Conservation (phyloP, 2,797 vertebrate genomes). For the Syncerus caffer region DNA sequence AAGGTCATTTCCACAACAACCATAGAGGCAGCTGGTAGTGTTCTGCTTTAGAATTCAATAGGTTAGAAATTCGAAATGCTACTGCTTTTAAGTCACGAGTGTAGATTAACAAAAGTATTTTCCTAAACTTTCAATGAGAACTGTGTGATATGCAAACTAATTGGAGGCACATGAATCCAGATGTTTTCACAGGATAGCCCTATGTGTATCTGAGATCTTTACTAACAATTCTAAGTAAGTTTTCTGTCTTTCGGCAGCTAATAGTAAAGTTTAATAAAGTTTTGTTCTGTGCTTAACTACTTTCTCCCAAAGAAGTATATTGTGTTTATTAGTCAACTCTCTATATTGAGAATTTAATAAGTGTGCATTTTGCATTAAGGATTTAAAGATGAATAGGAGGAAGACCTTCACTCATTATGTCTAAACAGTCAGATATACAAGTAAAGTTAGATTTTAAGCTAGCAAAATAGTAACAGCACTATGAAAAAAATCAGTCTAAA, state of each 20-base stretch:
- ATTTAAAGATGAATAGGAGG: not conserved
- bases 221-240: not conserved
- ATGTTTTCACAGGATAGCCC: not conserved
- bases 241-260: not conserved
- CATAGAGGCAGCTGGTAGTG: not conserved
- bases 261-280: not conserved
- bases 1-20: slow-evolving; percentile 75
- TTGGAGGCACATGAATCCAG: not conserved
- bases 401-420: not conserved
- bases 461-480: not conserved
- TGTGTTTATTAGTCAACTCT: not conserved
- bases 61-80: slow-evolving; percentile 10
- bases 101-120: not conserved
- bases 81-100: not conserved
- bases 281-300: not conserved
- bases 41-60: slow-evolving; percentile 38
- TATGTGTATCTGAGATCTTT: not conserved
- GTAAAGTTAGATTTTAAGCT: slow-evolving; percentile 2
- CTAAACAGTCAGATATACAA: not conserved
- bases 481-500: slow-evolving; percentile 12
- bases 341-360: not conserved
- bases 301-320: not conserved
- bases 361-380: not conserved
- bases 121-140: slow-evolving; percentile 31
- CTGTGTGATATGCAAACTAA: not conserved